Base-by-base conservation (phyloP, 2,888 invertebrate species). In the Drosophila lutescens region DNA sequence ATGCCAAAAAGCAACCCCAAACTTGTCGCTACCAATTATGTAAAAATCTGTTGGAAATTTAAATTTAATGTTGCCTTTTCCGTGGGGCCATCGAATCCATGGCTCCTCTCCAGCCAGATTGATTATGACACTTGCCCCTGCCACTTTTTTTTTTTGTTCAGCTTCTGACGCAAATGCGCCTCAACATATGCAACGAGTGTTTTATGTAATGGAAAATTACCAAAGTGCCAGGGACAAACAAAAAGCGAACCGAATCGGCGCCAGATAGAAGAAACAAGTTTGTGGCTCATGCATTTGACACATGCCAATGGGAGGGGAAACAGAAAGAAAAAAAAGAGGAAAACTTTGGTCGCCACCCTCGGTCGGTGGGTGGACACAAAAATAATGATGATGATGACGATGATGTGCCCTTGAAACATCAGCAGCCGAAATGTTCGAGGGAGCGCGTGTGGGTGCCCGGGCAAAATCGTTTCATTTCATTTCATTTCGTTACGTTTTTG, bases 221-320 rank as follows among this genome's bases (percentile, higher is more conserved):
- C 68, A 58, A 58, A 49, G 20, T 15, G 36, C 43, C 56, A 30
- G 68, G 34, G 40, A 60, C 17, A 59, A 55, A 30, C 62, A 75
- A 58, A 50, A 68, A 77, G 67, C 72, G 60, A 76, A 74, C 66
- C 77, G 58, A 65, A 63, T 76, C 65, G 81, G 57, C 71, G 70
- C 49, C 51, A 51, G 65, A 78, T 53, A 65, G 30, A 34, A 57
- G 56, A 54, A 63, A 43, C 53, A 69, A 68, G 55, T 74, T 79
- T 76, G 58, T 66, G 78, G 75, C 43, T 59, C 83, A 68, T 81
- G 86, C 84, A 86, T 80, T 84, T 86, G 88, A 86, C 88, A 86
- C 80, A 83, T 86, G 84, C 68, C 63, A 72, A 34, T 30, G 12
- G 32, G 23, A n/a, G 40, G 47, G 26, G 26, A 13, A 9, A 0